Evolutionary conservation across 2,113 vertebrate genomes (phyloP), one percentile per base, ranked within the genome.

Genomic region (Malurus melanocephalus): DNA sequence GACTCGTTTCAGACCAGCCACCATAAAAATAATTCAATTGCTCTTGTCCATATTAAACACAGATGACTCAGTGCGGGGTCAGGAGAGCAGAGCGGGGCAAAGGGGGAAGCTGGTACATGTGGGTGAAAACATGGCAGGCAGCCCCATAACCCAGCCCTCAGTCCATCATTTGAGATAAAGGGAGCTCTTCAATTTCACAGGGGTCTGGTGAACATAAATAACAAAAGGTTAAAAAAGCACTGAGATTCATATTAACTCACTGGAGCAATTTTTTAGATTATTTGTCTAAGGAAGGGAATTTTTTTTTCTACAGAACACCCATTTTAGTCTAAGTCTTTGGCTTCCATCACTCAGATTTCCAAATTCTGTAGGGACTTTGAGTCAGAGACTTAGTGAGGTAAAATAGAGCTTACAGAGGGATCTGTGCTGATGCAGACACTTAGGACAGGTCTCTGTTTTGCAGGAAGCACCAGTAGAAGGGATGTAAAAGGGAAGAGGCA

Each of bases 1-100:
- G 80, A 89, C 43, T 89, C 90, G 89, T 48, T 83, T 80, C 83
- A 88, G 76, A 93, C 18, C 85, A 93, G 72, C 26, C 71, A 45
- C 53, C 17, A 71, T 30, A 71, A 71, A 85, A 86, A 52, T 65
- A 80, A 85, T 77, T 72, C 30, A 59, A 11, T n/a, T 48, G 35
- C 43, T 85, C 78, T 72, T 7, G 15, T 64, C 24, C 40, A 40
- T 8, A 16, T 62, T 15, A 38, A 87, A 33, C 22, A 35, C 64
- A 74, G 68, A 66, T 72, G 73, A 64, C 16, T 92, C 84, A 67
- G 57, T 11, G 38, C 0, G 0, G 51, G 75, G 57, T 80, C 79
- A 40, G 33, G 74, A 85, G 76, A 52, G 49, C 69, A 27, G 57
- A 52, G 61, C 6, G 7, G 12, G 55, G 7, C 51, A 28, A 22